A percentile compares a stretch with the other conserved stretches of the same genome.
Conservation (phyloP, 2,888 invertebrate species). For the Horisme vitalbata region DNA sequence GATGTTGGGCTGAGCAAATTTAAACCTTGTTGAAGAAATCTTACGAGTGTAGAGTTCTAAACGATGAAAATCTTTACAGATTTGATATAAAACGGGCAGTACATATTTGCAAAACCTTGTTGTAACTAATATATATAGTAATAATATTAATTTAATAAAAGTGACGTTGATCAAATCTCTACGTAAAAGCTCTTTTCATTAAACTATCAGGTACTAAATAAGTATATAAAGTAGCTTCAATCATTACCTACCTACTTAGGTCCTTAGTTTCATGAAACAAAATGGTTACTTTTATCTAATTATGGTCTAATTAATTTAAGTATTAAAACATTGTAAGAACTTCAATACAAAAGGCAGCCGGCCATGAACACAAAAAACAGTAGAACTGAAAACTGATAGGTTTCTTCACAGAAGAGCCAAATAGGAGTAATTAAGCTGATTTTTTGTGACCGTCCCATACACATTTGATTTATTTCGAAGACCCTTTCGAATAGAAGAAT, state of each 20-base stretch:
- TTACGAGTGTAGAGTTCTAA: conserved; percentile 20
- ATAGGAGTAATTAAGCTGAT: conserved; percentile 76
- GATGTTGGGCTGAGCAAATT: conserved; percentile 31
- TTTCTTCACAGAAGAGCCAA: conserved; percentile 70
- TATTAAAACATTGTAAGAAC: too few relatives aligned
- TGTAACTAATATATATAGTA: neutral
- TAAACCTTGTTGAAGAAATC: conserved; percentile 28
- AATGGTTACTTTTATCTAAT: too few relatives aligned
- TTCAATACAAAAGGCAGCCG: conserved; percentile 2
- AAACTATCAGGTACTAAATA: too few relatives aligned
- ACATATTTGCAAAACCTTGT: conserved; percentile 30
- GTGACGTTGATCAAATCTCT: too few relatives aligned
- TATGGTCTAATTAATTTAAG: too few relatives aligned
- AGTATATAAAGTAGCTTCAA: too few relatives aligned
- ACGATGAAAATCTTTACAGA: conserved; percentile 51
- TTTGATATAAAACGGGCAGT: conserved; percentile 54
- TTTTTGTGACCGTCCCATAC: conserved; percentile 76
- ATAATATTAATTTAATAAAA: neutral
- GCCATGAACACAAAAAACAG: conserved; percentile 25
- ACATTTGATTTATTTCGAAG: conserved; percentile 80
- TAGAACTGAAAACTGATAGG: conserved; percentile 58
- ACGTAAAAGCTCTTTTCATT: neutral
- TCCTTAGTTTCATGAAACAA: too few relatives aligned
- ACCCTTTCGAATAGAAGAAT: conserved; percentile 76
- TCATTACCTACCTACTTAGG: too few relatives aligned